Percentiles rank a stretch among this genome's conserved stretches.
phyloP scores from a whole-genome alignment of 2,888 invertebrate species.

The Prosapia bicincta region DNA sequence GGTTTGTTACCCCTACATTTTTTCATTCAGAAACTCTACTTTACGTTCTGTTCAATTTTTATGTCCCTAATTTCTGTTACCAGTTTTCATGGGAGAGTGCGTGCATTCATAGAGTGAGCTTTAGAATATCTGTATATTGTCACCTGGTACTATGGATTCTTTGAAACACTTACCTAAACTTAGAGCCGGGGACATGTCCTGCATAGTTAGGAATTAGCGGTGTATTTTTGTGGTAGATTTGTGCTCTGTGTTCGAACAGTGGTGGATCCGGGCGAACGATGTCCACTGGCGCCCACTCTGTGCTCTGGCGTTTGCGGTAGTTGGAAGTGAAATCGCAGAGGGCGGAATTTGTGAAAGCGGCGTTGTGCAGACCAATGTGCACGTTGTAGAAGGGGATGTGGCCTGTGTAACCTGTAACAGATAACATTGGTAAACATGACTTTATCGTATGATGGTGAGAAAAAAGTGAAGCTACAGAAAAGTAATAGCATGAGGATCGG shows the following conservation, averaged over 20 bases:
- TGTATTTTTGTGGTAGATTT: conserved; percentile 69
- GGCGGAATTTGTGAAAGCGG: conserved; percentile 58
- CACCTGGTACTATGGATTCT: too few species aligned
- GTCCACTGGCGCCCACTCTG: conserved; percentile 70
- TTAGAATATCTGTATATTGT: too few species aligned
- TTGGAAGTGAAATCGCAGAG: conserved; percentile 72
- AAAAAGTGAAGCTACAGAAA: too few species aligned
- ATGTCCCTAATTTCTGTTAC: too few species aligned
- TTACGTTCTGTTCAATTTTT: too few species aligned
- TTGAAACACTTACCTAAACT: conserved; percentile 57
- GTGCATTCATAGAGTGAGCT: too few species aligned
- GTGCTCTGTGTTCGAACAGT: conserved; percentile 50
- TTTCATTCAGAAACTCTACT: too few species aligned
- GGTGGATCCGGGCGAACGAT: conserved; percentile 54
- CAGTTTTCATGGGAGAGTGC: too few species aligned
- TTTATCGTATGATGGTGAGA: too few species aligned
- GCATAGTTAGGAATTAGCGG: conserved; percentile 74
- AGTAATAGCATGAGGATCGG: too few species aligned
- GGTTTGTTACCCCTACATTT: too few species aligned
- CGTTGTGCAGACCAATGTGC: background rate
- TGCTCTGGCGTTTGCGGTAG: conserved; percentile 66
- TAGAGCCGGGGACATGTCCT: conserved; percentile 72
- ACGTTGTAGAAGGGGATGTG: background rate
- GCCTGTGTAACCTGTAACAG: background rate
- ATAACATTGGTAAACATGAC: too few species aligned